A percentile compares a stretch with the other conserved stretches of the same genome.
These are phyloP conservation scores for Pelecanus crispus DNA, from an alignment of 2,113 vertebrate genomes.

Conservation along the genomic window DNA sequence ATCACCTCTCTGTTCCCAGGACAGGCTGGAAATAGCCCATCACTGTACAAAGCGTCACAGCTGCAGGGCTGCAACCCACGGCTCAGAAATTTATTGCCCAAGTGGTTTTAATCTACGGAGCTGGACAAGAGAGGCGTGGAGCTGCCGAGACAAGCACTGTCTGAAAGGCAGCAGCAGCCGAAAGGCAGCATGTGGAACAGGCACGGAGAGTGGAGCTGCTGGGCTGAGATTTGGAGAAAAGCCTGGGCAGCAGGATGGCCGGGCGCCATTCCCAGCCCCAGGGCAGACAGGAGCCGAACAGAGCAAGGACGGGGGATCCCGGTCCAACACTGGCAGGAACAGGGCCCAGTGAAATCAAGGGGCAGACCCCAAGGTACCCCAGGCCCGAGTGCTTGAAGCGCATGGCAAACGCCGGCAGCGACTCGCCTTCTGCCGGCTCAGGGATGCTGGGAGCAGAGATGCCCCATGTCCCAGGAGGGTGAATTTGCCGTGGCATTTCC, in stretches of 20 bases:
- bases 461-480: background rate
- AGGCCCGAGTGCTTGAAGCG: background rate
- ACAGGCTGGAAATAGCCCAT: conserved; percentile 67
- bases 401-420: fast-evolving
- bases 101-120: background rate
- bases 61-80: background rate
- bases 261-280: background rate
- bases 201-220: fast-evolving
- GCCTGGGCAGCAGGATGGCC: background rate
- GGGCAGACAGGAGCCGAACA: background rate
- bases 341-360: background rate
- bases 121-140: background rate
- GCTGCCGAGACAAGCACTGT: background rate
- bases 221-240: background rate
- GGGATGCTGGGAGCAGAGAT: background rate
- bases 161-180: background rate
- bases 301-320: background rate
- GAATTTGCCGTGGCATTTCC: background rate
- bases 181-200: background rate
- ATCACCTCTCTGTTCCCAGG: conserved; percentile 10
- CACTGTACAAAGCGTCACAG: background rate
- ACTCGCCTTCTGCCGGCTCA: fast-evolving
- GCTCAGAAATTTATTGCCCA: background rate
- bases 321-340: background rate
- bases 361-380: background rate